A percentile compares a stretch with the other conserved stretches of the same genome.
Evolutionary conservation across 2,888 invertebrate species (phyloP).

Genomic region (Nineta flava): DNA sequence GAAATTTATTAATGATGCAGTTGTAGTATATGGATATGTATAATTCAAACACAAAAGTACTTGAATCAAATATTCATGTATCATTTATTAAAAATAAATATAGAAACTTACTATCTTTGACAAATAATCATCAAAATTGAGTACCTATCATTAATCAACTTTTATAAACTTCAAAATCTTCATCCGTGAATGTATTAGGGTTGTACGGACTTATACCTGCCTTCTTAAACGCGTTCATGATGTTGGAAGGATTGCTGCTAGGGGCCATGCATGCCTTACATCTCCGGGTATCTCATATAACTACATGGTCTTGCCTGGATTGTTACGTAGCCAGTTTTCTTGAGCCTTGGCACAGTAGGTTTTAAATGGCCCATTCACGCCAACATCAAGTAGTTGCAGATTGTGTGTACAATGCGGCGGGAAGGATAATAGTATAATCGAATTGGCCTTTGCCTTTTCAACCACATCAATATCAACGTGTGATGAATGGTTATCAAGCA

Average conservation of each 20-base stretch:
- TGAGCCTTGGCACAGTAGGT: conserved; percentile 9
- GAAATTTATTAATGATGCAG: no score
- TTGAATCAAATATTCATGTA: no score
- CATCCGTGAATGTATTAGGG: conserved; percentile 7
- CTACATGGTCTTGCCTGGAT: conserved; percentile 13
- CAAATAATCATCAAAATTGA: no score
- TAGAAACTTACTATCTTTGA: no score
- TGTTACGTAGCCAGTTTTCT: conserved; percentile 10
- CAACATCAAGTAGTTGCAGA: conserved; percentile 15
- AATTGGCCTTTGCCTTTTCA: conserved; percentile 15
- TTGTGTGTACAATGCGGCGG: conserved; percentile 17
- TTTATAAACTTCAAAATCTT: no score
- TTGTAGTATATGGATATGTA: no score
- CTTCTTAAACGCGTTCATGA: conserved; percentile 12
- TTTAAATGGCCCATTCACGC: conserved; percentile 14
- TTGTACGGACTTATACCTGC: conserved; percentile 14
- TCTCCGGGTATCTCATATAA: conserved; percentile 14
- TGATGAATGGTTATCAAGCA: conserved; percentile 19
- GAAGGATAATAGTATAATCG: conserved; percentile 16
- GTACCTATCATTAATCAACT: no score
- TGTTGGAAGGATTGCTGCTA: conserved; percentile 12
- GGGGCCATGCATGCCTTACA: conserved; percentile 13
- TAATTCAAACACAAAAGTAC: no score
- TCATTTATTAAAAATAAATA: no score
- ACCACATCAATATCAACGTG: conserved; percentile 16